Conservation (phyloP, 2,797 vertebrate species). For the Odontamblyopus rebecca region DNA sequence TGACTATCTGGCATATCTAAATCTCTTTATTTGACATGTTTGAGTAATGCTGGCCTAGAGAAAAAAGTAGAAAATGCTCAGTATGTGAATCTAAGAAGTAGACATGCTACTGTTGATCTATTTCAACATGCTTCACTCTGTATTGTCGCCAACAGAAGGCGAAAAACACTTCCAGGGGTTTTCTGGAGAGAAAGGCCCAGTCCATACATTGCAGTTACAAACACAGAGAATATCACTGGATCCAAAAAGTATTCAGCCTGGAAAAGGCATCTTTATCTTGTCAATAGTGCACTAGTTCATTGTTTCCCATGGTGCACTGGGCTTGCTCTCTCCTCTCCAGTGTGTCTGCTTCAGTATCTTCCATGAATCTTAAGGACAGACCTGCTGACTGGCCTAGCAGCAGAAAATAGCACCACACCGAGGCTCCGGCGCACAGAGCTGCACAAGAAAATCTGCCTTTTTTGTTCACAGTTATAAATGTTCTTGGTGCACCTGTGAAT, state of each 20-base stretch:
- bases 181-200: not conserved
- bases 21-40: not conserved
- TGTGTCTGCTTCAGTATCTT: constrained; percentile 56
- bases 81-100: not conserved
- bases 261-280: constrained; percentile 7
- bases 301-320: constrained; percentile 41
- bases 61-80: not conserved
- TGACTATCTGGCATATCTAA: no score
- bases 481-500: constrained; percentile 50
- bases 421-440: constrained; percentile 13
- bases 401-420: constrained; percentile 48
- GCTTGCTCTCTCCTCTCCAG: constrained; percentile 47
- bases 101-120: not conserved
- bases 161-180: not conserved
- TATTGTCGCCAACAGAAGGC: not conserved
- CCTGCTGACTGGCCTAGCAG: constrained; percentile 50
- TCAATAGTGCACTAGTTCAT: constrained; percentile 27
- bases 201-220: not conserved
- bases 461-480: constrained; percentile 29
- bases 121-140: not conserved
- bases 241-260: not conserved
- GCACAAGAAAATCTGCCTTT: constrained; percentile 14
- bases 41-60: not conserved
- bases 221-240: not conserved
- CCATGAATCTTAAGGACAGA: constrained; percentile 55